These are phyloP conservation scores for Catocala sponsa DNA, from an alignment of 2,888 invertebrate species.

Conservation along the genomic window DNA sequence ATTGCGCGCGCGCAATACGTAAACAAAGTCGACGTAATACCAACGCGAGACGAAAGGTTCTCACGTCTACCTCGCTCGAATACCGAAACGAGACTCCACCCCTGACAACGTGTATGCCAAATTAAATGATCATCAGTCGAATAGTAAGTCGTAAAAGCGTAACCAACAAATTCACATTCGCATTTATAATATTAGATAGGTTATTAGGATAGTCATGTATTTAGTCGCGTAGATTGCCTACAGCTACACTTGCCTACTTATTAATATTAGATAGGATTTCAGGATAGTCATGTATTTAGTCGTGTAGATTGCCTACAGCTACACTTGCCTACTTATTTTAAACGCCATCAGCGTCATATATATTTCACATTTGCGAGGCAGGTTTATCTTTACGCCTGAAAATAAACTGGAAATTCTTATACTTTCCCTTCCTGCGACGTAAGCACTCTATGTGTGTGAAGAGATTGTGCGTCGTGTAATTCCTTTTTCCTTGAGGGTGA, in stretches of 20 bases:
- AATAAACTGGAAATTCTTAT: conserved; percentile 5
- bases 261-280: not conserved
- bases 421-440: conserved; percentile 1
- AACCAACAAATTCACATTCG: too few relatives aligned
- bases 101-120: too few relatives aligned
- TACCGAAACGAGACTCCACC: too few relatives aligned
- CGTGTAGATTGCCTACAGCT: too few relatives aligned
- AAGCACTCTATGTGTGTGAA: conserved; percentile 12
- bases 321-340: not conserved
- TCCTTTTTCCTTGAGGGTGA: conserved; percentile 8
- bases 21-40: too few relatives aligned
- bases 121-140: too few relatives aligned
- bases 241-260: not conserved
- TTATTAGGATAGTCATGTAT: not conserved
- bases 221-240: too few relatives aligned
- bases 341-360: not conserved
- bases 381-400: conserved; percentile 8
- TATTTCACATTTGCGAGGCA: conserved; percentile 5
- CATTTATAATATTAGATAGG: too few relatives aligned
- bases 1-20: too few relatives aligned
- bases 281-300: not conserved
- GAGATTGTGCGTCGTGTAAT: conserved; percentile 9
- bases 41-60: too few relatives aligned
- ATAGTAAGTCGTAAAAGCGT: too few relatives aligned
- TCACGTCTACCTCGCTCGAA: too few relatives aligned